phyloP scores from a whole-genome alignment of 1,140 invertebrate genomes.

The Agraylea sexmaculata region DNA sequence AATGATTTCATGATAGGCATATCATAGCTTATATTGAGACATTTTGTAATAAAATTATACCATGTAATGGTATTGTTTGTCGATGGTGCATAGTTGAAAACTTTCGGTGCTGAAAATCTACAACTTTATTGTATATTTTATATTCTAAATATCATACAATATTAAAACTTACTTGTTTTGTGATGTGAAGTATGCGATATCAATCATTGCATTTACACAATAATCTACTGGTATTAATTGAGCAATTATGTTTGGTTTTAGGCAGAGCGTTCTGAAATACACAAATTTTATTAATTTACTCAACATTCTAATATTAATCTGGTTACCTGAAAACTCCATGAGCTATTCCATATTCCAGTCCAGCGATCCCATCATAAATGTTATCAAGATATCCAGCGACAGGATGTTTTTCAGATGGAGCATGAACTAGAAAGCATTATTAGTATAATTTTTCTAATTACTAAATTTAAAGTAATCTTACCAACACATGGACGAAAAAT shows the following conservation, averaged over 20 bases:
- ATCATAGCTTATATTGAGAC: too few species aligned
- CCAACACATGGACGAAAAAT: slow-evolving; percentile 73
- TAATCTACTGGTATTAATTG: slow-evolving; percentile 6
- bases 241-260: background rate
- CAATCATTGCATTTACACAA: slow-evolving; percentile 10
- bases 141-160: too few species aligned
- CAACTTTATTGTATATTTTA: too few species aligned
- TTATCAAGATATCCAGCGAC: slow-evolving; percentile 8
- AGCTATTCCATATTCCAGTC: slow-evolving; percentile 6
- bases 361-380: slow-evolving; percentile 4
- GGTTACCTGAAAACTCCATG: slow-evolving; percentile 10
- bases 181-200: too few species aligned
- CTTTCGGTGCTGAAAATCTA: too few species aligned
- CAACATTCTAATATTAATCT: too few species aligned
- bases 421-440: slow-evolving; percentile 5
- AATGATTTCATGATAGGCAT: too few species aligned
- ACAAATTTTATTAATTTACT: background rate
- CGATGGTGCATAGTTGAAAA: too few species aligned
- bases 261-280: slow-evolving; percentile 3
- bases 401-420: background rate
- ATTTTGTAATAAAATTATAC: too few species aligned
- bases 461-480: slow-evolving; percentile 22
- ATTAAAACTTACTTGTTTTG: too few species aligned
- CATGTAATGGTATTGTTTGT: too few species aligned
- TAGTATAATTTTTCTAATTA: background rate